phyloP scores from a whole-genome alignment of 2,888 invertebrate species.

The Plebejus argus region DNA sequence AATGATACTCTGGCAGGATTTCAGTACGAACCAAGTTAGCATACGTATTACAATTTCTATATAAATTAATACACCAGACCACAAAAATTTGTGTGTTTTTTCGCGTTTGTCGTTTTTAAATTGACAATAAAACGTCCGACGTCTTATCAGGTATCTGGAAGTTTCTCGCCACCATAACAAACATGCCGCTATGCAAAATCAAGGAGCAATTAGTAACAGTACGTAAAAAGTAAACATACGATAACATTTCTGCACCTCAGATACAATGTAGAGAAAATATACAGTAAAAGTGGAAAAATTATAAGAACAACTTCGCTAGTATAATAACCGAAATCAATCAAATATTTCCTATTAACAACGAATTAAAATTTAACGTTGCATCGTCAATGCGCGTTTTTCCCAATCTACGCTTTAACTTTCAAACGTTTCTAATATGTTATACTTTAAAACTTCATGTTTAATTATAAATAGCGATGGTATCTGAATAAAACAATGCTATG shows the following conservation, averaged over 20 bases:
- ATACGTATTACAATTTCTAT: too few relatives aligned
- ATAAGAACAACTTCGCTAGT: not conserved
- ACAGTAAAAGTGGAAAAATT: not conserved
- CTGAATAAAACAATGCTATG: not conserved
- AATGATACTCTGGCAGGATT: too few relatives aligned
- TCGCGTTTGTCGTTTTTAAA: not conserved
- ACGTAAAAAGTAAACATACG: not conserved
- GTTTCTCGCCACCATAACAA: not conserved
- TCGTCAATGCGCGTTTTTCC: too few relatives aligned
- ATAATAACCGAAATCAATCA: not conserved
- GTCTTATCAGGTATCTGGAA: not conserved
- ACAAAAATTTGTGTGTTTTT: not conserved
- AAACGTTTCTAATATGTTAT: not conserved
- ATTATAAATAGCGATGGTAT: not conserved
- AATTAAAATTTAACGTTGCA: too few relatives aligned
- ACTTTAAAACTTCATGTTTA: not conserved
- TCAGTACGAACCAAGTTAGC: too few relatives aligned
- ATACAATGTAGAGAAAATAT: not conserved
- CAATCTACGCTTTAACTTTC: too few relatives aligned
- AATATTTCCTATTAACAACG: not conserved
- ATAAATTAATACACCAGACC: not conserved
- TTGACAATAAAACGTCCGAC: not conserved
- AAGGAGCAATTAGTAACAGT: not conserved
- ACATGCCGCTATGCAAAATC: not conserved
- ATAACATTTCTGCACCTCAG: not conserved